A percentile compares a stretch with the other conserved stretches of the same genome.
Conservation (phyloP, 23 tunicate genomes). For the Phallusia fumigata region DNA sequence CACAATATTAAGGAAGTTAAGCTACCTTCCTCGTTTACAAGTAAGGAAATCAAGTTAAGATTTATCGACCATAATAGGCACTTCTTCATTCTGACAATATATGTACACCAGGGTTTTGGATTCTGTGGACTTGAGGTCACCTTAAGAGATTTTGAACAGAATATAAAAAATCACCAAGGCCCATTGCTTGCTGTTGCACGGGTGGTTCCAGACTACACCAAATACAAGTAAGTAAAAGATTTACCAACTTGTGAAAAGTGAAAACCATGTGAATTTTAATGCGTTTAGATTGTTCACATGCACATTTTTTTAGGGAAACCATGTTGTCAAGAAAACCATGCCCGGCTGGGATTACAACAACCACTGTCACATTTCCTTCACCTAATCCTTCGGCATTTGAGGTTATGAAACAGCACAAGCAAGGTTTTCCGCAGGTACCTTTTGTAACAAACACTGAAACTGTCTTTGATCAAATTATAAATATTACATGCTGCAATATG, state of each 20-base stretch:
- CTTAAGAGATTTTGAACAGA: constrained; percentile 65
- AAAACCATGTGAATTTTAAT: too few species aligned
- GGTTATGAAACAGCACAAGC: constrained; percentile 42
- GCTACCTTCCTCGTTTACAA: constrained; percentile 64
- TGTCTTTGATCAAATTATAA: too few species aligned
- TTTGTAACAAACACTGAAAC: neutral
- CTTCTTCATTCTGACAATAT: too few species aligned
- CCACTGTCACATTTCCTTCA: constrained; percentile 74
- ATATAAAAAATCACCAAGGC: constrained; percentile 47
- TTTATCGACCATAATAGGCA: too few species aligned
- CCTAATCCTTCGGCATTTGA: constrained; percentile 79
- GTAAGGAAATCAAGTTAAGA: neutral
- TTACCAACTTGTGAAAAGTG: neutral
- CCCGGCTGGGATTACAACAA: constrained; percentile 65
- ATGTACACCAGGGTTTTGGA: constrained; percentile 79
- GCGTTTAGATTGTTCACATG: too few species aligned
- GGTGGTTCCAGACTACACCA: constrained; percentile 85
- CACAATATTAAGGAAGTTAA: constrained; percentile 45
- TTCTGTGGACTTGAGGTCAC: constrained; percentile 93
- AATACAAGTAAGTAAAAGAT: constrained; percentile 48
- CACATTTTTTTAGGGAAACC: constrained; percentile 37
- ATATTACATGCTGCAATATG: too few species aligned
- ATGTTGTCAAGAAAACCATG: constrained; percentile 59
- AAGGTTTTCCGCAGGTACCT: constrained; percentile 83
- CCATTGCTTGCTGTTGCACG: constrained; percentile 74